Conservation (phyloP, 2,888 invertebrate genomes). For the Acrobasis repandana region DNA sequence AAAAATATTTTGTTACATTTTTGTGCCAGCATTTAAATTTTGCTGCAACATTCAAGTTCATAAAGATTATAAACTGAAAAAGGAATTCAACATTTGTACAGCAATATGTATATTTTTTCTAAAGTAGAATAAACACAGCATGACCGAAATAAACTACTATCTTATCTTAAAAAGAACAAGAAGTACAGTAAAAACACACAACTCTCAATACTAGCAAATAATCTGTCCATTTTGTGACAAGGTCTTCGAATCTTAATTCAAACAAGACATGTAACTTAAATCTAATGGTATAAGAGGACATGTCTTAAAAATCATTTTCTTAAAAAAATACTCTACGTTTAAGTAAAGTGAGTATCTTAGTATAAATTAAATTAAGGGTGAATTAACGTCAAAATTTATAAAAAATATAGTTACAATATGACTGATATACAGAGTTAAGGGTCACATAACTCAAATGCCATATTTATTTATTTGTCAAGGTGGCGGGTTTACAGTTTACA, state of each 20-base stretch:
- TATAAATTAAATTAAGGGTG: too few species aligned
- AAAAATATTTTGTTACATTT: not conserved
- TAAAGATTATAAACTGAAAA: constrained; percentile 37
- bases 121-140: constrained; percentile 40
- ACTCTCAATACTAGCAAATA: constrained; percentile 2
- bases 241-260: not conserved
- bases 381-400: too few species aligned
- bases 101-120: constrained; percentile 29
- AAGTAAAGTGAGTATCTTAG: too few species aligned
- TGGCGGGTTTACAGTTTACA: too few species aligned
- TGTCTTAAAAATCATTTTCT: not conserved
- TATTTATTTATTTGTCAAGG: too few species aligned
- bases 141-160: constrained; percentile 38
- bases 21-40: constrained; percentile 28
- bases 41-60: not conserved
- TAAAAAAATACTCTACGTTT: too few species aligned
- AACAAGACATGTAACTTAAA: not conserved
- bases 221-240: not conserved
- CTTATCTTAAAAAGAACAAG: constrained; percentile 39
- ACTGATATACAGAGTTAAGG: too few species aligned
- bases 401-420: too few species aligned
- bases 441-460: too few species aligned
- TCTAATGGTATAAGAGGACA: not conserved
- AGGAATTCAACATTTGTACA: constrained; percentile 77
- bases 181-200: constrained; percentile 7